A percentile compares a stretch with the other conserved stretches of the same genome.
Evolutionary conservation across 2,888 invertebrate genomes (phyloP).

Genomic region (Byasa hedistus): DNA sequence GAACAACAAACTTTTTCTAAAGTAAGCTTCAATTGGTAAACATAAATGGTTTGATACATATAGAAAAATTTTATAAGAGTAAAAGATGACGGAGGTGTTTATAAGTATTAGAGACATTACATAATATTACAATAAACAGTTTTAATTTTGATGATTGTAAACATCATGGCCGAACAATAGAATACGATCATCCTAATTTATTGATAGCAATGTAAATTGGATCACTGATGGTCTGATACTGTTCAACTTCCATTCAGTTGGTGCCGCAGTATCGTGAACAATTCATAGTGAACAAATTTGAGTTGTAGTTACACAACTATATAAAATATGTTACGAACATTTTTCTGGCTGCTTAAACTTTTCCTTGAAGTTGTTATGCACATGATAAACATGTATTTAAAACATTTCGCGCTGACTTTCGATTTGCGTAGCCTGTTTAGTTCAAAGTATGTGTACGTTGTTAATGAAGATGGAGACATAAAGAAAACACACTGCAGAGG

Average conservation of each 20-base stretch:
- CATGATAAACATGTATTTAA: slow-evolving; percentile 14
- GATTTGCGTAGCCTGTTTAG: slow-evolving; percentile 8
- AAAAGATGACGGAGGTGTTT: slow-evolving; percentile 5
- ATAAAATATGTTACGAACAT: slow-evolving; percentile 14
- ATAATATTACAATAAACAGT: slow-evolving; percentile 22
- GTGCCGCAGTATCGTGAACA: slow-evolving; percentile 12
- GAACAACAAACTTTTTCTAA: too few relatives aligned
- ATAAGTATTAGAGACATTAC: slow-evolving; percentile 8
- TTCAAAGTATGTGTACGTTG: slow-evolving; percentile 15
- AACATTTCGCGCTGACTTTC: slow-evolving; percentile 4
- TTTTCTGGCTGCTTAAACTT: slow-evolving; percentile 16
- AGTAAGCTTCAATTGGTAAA: too few relatives aligned
- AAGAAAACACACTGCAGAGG: slow-evolving; percentile 3
- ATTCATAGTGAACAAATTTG: not conserved
- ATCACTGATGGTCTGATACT: not conserved
- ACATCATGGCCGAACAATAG: slow-evolving; percentile 18
- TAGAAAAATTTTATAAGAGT: not conserved
- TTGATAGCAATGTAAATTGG: slow-evolving; percentile 7
- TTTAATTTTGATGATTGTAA: slow-evolving; percentile 14
- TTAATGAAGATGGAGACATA: slow-evolving; percentile 8
- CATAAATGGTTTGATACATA: too few relatives aligned
- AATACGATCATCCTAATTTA: slow-evolving; percentile 4
- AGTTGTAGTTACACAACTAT: not conserved
- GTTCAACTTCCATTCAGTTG: slow-evolving; percentile 3
- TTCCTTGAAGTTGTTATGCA: slow-evolving; percentile 16